Evolutionary conservation across 2,113 vertebrate genomes (phyloP).

Genomic region (Sinocyclocheilus anophthalmus): DNA sequence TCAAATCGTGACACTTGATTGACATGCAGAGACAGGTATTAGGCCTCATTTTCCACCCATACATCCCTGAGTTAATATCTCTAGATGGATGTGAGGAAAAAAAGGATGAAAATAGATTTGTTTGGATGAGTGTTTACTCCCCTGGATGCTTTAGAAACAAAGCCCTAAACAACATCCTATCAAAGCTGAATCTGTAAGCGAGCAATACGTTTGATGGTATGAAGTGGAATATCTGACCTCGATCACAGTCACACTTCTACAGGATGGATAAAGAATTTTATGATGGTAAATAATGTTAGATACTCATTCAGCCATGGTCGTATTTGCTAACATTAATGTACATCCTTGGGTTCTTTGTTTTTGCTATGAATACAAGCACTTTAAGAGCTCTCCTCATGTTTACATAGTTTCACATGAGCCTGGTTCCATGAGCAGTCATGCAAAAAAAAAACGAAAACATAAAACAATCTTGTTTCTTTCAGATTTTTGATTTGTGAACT

Average conservation of each 20-base stretch:
- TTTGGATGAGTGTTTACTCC: constrained; percentile 59
- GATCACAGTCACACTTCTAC: neutral
- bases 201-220: constrained; percentile 28
- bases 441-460: constrained; percentile 45
- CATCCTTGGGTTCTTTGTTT: constrained; percentile 26
- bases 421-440: constrained; percentile 3
- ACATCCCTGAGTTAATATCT: constrained; percentile 50
- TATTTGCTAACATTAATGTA: neutral
- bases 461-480: constrained; percentile 51
- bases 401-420: constrained; percentile 24
- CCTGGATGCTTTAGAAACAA: constrained; percentile 63
- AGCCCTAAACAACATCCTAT: constrained; percentile 47
- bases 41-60: constrained; percentile 54
- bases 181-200: constrained; percentile 39
- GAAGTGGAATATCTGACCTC: constrained; percentile 38
- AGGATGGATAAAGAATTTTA: neutral
- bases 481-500: constrained; percentile 59
- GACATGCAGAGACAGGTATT: constrained; percentile 64
- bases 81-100: constrained; percentile 54
- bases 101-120: constrained; percentile 49
- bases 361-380: constrained; percentile 20
- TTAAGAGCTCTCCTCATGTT: neutral
- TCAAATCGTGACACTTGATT: constrained; percentile 66
- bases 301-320: neutral
- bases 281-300: neutral